Evolutionary conservation across 2,888 invertebrate species (phyloP).

Genomic region (Bugula neritina): DNA sequence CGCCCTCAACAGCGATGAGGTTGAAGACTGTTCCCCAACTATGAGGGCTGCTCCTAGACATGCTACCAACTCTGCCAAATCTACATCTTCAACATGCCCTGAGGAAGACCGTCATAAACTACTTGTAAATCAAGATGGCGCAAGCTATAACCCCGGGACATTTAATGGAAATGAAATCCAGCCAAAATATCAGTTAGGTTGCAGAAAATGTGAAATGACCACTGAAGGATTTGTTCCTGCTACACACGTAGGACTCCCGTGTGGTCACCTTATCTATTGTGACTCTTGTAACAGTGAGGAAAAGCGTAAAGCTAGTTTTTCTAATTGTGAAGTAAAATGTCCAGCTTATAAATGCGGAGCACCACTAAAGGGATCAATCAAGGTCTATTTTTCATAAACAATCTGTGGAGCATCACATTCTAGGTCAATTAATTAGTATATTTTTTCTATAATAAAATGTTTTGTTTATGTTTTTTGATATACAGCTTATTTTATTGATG

Average conservation of each 20-base stretch:
- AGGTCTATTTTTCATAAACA: background rate
- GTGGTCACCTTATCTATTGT: conserved; percentile 15
- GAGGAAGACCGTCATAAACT: background rate
- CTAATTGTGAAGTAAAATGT: background rate
- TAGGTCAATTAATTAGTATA: too few relatives aligned
- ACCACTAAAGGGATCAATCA: background rate
- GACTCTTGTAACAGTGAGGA: conserved; percentile 3
- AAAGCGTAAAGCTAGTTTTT: background rate
- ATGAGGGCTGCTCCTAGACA: background rate
- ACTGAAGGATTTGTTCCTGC: conserved; percentile 2
- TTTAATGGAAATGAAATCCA: background rate
- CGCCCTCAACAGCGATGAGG: background rate
- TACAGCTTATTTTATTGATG: too few relatives aligned
- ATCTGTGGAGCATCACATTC: background rate
- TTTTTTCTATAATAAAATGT: too few relatives aligned
- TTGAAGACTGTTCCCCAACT: background rate
- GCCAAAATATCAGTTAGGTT: background rate
- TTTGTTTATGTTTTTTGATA: too few relatives aligned
- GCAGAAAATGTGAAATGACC: conserved; percentile 17
- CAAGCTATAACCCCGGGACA: background rate
- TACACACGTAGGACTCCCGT: conserved; percentile 3
- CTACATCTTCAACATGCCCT: background rate
- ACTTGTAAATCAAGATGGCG: background rate
- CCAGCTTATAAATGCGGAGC: background rate
- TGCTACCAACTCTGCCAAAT: too few relatives aligned